These are phyloP conservation scores for Picus viridis DNA, from an alignment of 2,797 vertebrate genomes.

Conservation along the genomic window DNA sequence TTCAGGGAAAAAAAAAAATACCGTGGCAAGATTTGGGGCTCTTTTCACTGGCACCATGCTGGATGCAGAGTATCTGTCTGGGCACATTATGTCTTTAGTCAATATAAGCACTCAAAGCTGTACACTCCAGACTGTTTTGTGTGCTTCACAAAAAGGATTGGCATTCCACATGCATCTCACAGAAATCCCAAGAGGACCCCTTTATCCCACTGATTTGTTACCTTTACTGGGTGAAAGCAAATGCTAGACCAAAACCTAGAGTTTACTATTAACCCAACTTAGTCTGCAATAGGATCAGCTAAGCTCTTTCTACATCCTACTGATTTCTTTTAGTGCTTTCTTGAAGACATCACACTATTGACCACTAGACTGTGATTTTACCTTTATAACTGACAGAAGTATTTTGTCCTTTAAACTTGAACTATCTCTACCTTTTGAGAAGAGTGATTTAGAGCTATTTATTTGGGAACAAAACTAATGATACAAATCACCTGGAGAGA, in stretches of 20 bases:
- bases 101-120: background rate
- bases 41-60: background rate
- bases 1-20: background rate
- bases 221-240: background rate
- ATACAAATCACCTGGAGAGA: slow-evolving; percentile 12
- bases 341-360: background rate
- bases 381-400: background rate
- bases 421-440: slow-evolving; percentile 1
- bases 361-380: background rate
- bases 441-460: background rate
- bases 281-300: background rate
- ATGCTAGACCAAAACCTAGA: background rate
- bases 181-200: background rate
- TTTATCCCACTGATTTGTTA: background rate
- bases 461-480: background rate
- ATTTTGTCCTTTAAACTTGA: slow-evolving; percentile 18
- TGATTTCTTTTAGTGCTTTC: background rate
- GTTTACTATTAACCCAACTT: background rate
- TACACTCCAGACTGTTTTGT: background rate
- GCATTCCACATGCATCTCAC: background rate
- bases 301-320: background rate
- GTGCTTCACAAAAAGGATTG: background rate
- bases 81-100: background rate
- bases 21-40: too few relatives aligned
- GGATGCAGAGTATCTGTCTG: background rate